phyloP scores from a whole-genome alignment of 1,140 invertebrate genomes.

The Paracyclopina nana region DNA sequence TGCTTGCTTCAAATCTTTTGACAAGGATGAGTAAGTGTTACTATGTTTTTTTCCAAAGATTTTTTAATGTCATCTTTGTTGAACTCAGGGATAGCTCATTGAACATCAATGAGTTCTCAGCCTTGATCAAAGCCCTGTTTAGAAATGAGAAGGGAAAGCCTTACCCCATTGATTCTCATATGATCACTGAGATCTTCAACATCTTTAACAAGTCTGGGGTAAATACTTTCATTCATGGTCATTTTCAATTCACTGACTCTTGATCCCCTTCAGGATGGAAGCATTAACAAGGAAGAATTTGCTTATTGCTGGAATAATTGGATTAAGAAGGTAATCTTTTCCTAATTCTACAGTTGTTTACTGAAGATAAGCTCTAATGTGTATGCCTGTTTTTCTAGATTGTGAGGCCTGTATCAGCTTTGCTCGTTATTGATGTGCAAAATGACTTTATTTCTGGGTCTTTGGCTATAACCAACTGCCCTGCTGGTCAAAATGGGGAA shows the following conservation, averaged over 20 bases:
- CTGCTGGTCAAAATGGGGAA: constrained; percentile 68
- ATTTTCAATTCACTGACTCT: not conserved
- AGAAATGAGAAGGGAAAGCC: constrained; percentile 63
- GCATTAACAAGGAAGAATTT: constrained; percentile 62
- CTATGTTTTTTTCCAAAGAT: not conserved
- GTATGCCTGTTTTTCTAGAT: constrained; percentile 33
- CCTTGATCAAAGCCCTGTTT: constrained; percentile 61
- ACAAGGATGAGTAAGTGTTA: constrained; percentile 45
- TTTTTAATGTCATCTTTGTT: constrained; percentile 18
- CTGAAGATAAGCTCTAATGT: not conserved
- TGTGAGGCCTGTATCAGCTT: constrained; percentile 63
- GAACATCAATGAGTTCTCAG: constrained; percentile 50
- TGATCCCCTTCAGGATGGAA: constrained; percentile 38
- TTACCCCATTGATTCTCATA: constrained; percentile 48
- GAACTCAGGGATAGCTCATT: constrained; percentile 48
- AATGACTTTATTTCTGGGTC: constrained; percentile 94
- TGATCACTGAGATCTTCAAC: constrained; percentile 49
- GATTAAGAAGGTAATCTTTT: constrained; percentile 26
- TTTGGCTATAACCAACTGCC: constrained; percentile 74
- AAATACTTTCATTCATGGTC: constrained; percentile 12
- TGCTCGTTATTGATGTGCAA: constrained; percentile 88
- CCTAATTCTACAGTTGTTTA: not conserved
- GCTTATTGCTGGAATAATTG: constrained; percentile 31
- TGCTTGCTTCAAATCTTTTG: constrained; percentile 62
- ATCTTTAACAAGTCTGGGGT: constrained; percentile 51